Evolutionary conservation across 2,888 invertebrate species (phyloP), one percentile per base, ranked within the genome.

Genomic region (Monopis laevigella): DNA sequence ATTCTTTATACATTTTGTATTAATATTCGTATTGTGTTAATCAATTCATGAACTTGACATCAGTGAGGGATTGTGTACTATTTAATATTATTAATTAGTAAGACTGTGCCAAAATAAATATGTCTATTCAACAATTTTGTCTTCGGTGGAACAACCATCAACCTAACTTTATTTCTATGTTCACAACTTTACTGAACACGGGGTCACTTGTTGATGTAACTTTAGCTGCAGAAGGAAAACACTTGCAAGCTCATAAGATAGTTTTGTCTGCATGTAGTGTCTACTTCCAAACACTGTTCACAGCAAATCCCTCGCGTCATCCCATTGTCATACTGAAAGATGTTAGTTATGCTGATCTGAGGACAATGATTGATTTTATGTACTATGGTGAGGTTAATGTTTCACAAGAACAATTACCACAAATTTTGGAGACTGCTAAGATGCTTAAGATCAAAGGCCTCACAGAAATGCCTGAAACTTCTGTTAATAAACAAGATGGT

Each of bases 101-200:
- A n/a, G n/a, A n/a, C n/a, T n/a, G n/a, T n/a, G n/a, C n/a, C n/a
- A n/a, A n/a, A n/a, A n/a, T 12, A 5, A 51, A 73, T 73, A 89
- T 86, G 88, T 81, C 85, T 49, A 82, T 84, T 58, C 90, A 91
- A 64, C 90, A 92, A 58, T 92, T 90, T 62, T 91, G 91, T 59
- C 73, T 92, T 54, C 73, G 93, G 55, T 95, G 95, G 95, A 95
- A 95, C 77, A 93, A 94, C 82, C 94, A 95, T 82, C 93, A 93
- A 63, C 93, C 93, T 40, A 95, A 95, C 70, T 92, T 95, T 65
- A 92, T 94, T 56, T 91, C 92, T 6, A 93, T 92, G 59, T 93
- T 95, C 72, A 91, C 92, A 30, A 88, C 87, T 54, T 81, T 95
- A 51, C 81, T 94, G 48, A 90, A 88, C 63, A 92, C 88, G 56